phyloP scores from a whole-genome alignment of 1,140 invertebrate genomes.

The Cardiocondyla obscurior region DNA sequence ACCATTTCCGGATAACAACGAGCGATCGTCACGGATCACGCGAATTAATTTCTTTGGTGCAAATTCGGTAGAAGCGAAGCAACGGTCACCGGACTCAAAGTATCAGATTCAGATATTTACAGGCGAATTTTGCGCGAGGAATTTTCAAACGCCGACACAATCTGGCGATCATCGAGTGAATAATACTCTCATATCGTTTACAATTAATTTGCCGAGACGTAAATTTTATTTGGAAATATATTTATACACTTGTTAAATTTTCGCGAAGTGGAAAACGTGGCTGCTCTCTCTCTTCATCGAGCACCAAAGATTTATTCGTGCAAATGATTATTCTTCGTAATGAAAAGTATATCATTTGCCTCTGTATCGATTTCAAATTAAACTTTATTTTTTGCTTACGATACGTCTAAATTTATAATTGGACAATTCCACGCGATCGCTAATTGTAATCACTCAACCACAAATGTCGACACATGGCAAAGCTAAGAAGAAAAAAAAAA shows the following conservation, averaged over 20 bases:
- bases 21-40: not conserved
- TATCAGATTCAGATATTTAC: not conserved
- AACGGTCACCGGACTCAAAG: not conserved
- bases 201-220: not conserved
- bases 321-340: constrained; percentile 1
- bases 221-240: not conserved
- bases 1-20: constrained; percentile 37
- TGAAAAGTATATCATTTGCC: not conserved
- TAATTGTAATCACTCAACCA: constrained; percentile 5
- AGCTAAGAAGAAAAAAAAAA: not conserved
- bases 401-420: not conserved
- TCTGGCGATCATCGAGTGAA: not conserved
- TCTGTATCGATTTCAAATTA: not conserved
- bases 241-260: not conserved
- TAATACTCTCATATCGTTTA: not conserved
- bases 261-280: not conserved
- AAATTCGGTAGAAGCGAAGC: not conserved
- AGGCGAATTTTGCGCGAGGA: not conserved
- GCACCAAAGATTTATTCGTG: not conserved
- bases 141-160: not conserved
- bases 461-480: constrained; percentile 9
- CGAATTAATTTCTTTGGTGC: not conserved
- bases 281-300: not conserved
- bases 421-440: not conserved
- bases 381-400: not conserved